Evolutionary conservation across 2,888 invertebrate genomes (phyloP), one percentile per base, ranked within the genome.

Genomic region (Muschampia plurimacula): DNA sequence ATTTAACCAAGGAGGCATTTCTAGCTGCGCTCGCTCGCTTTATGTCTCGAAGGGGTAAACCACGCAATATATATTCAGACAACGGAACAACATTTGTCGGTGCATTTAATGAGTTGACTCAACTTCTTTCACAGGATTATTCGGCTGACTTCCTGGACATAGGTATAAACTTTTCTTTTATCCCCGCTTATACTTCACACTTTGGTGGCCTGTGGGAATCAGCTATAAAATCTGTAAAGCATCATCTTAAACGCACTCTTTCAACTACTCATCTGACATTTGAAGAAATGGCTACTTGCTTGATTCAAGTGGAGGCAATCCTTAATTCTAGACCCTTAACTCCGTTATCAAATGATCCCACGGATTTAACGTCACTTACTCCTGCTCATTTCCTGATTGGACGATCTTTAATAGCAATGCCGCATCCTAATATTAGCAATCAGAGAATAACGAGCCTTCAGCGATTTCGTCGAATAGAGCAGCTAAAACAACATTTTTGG

Each of bases 1-100:
- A 67, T 28, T 41, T 67, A 41, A 67, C 67, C 0, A 67, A 67
- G 41, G 67, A 67, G 46, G 64, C 46, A 1, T 64, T 64, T 28
- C 28, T 64, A 64, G 64, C 64, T 46, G 64, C 67, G 36, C 67
- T 74, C 74, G 77, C 2, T 63, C 71, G 76, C 12, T 76, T 77
- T 28, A 69, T 75, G 6, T 60, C 73, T 52, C 75, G 76, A 2
- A 69, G 77, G n/a, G 75, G 75, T 0, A 71, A 69, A 10, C 77
- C 74, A 13, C 67, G 66, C 7, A 69, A 74, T 10, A 74, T 82
- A 4, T 79, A 74, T 67, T 77, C 79, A n/a, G 83, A 84, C 63
- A 76, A 77, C 62, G 83, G 82, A 8, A 78, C 78, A 13, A 82
- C 80, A 8, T 83, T 83, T 65, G 72, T 79, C n/a, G 83, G 82